phyloP scores from a whole-genome alignment of 1,140 invertebrate genomes.

The Bathynomus jamesi region DNA sequence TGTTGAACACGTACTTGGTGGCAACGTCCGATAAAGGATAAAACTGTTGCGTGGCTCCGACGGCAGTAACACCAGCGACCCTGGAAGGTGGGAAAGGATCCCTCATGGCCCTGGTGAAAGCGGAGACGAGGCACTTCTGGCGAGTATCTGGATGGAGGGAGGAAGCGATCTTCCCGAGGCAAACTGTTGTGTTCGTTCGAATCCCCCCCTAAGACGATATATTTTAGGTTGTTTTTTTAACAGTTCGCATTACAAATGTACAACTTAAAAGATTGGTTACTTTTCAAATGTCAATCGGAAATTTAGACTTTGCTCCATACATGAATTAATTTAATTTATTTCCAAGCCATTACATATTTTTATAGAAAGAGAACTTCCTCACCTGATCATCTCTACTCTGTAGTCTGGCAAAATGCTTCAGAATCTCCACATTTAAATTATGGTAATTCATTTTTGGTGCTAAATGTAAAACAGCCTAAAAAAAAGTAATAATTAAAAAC shows the following conservation, averaged over 20 bases:
- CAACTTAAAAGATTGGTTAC: too few species aligned
- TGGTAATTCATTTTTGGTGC: conserved; percentile 95
- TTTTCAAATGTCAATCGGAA: too few species aligned
- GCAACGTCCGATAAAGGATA: conserved; percentile 80
- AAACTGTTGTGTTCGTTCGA: conserved; percentile 97
- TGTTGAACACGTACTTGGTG: conserved; percentile 21
- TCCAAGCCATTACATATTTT: too few species aligned
- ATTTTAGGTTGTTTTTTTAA: too few species aligned
- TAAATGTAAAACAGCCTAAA: conserved; percentile 79
- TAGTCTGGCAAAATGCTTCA: conserved; percentile 89
- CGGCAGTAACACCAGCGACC: conserved; percentile 73
- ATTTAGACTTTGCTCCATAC: too few species aligned
- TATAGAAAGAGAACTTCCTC: too few species aligned
- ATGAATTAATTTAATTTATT: too few species aligned
- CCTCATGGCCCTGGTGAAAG: conserved; percentile 84
- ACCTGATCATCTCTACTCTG: conserved; percentile 91
- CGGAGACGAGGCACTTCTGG: conserved; percentile 89
- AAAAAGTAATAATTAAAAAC: conserved; percentile 35
- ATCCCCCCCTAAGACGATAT: conserved; percentile 64
- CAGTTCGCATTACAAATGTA: too few species aligned
- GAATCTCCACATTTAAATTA: conserved; percentile 89
- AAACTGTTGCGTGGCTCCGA: conserved; percentile 93
- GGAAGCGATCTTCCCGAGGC: conserved; percentile 91
- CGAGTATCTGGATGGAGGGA: conserved; percentile 88
- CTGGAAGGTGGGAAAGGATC: conserved; percentile 92